Percentiles rank a stretch among this genome's conserved stretches.
These are phyloP conservation scores for Dione juno DNA, from an alignment of 2,888 invertebrate species.

Conservation along the genomic window DNA sequence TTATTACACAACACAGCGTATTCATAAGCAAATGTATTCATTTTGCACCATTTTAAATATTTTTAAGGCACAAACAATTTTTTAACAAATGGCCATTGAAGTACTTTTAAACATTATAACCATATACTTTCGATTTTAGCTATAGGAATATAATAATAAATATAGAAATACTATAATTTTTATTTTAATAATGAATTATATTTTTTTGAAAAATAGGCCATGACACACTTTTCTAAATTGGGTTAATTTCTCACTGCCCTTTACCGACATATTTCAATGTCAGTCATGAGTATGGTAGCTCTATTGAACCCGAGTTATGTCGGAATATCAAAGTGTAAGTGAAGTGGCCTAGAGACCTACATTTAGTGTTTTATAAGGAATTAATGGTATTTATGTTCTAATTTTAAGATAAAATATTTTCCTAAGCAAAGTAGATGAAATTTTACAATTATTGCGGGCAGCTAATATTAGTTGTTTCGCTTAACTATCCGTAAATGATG, in stretches of 20 bases:
- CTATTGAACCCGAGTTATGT: conserved; percentile 88
- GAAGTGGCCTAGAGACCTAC: conserved; percentile 95
- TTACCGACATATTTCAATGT: conserved; percentile 84
- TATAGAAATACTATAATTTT: conserved; percentile 17
- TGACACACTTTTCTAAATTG: conserved; percentile 75
- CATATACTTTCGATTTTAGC: conserved; percentile 17
- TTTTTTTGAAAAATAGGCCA: conserved; percentile 62
- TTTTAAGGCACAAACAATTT: conserved; percentile 53
- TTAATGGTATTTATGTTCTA: conserved; percentile 69
- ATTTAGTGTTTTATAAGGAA: conserved; percentile 82
- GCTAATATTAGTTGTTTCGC: conserved; percentile 67
- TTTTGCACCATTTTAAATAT: conserved; percentile 73
- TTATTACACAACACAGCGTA: conserved; percentile 81
- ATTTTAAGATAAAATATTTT: conserved; percentile 84
- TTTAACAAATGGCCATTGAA: conserved; percentile 53
- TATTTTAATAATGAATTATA: conserved; percentile 24
- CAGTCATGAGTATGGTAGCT: conserved; percentile 86
- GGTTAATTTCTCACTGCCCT: conserved; percentile 81
- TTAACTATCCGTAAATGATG: conserved; percentile 82
- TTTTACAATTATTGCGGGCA: conserved; percentile 59
- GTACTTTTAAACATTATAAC: conserved; percentile 52
- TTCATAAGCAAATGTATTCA: conserved; percentile 77
- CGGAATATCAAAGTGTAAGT: conserved; percentile 91
- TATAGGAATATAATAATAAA: not conserved
- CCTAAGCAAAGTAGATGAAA: conserved; percentile 76